phyloP scores from a whole-genome alignment of 2,797 vertebrate species.

The Silurus aristotelis region DNA sequence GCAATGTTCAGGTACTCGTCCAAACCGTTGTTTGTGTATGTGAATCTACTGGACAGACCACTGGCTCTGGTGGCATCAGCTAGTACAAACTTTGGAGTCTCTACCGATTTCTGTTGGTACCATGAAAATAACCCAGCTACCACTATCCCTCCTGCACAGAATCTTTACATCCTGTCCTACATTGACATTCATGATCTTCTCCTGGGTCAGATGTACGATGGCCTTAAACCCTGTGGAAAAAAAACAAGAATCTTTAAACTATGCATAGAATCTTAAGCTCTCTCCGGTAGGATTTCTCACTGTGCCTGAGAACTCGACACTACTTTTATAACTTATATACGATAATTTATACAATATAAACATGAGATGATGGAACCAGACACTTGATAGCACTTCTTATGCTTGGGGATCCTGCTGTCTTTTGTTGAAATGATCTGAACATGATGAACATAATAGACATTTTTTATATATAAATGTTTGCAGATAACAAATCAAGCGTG shows the following conservation, averaged over 20 bases:
- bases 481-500: not conserved
- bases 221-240: slow-evolving; percentile 18
- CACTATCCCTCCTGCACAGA: not conserved
- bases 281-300: not conserved
- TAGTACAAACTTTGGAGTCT: not conserved
- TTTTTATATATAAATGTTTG: not conserved
- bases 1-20: slow-evolving; percentile 25
- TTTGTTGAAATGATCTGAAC: not conserved
- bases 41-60: slow-evolving; percentile 30
- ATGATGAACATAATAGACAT: not conserved
- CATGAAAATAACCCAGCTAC: not conserved
- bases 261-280: not conserved
- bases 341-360: not conserved
- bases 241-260: not conserved
- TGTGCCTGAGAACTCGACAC: not conserved
- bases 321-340: not conserved
- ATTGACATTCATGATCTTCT: slow-evolving; percentile 9
- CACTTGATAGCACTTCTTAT: not conserved
- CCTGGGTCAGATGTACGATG: slow-evolving; percentile 36
- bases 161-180: slow-evolving; percentile 2
- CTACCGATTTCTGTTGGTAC: slow-evolving; percentile 23
- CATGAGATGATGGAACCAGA: not conserved
- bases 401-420: not conserved
- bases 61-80: slow-evolving; percentile 11
- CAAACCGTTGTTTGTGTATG: not conserved